A percentile compares a stretch with the other conserved stretches of the same genome.
Evolutionary conservation across 2,113 vertebrate species (phyloP).

Genomic region (Solenodon paradoxus): DNA sequence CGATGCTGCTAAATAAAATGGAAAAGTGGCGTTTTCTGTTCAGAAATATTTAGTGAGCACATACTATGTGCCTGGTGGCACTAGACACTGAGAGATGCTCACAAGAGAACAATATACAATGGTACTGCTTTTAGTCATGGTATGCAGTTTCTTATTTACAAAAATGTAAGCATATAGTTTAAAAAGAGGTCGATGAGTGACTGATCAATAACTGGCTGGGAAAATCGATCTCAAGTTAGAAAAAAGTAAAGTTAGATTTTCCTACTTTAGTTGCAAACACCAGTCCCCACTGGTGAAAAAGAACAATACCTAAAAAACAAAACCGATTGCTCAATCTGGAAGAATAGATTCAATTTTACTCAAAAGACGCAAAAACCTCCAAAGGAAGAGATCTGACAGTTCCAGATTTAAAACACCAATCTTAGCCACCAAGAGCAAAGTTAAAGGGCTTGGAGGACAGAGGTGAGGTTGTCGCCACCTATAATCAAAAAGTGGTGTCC

Average conservation of each 20-base stretch:
- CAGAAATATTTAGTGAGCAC: background rate
- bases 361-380: background rate
- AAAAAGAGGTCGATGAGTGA: background rate
- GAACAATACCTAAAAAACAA: background rate
- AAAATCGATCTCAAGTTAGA: background rate
- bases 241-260: background rate
- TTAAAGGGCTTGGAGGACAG: background rate
- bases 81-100: background rate
- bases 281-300: background rate
- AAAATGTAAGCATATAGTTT: too few relatives aligned
- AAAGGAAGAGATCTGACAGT: background rate
- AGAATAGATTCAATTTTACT: background rate
- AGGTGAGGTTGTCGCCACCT: background rate
- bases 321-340: background rate
- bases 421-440: background rate
- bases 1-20: background rate
- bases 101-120: background rate
- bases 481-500: background rate
- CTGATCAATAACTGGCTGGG: background rate
- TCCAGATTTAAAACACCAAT: background rate
- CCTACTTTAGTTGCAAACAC: background rate
- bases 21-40: background rate
- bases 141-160: too few relatives aligned
- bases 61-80: background rate
- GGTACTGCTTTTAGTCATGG: background rate